Evolutionary conservation across 37 sponge, comb jelly and placozoan genomes (phyloP).

Genomic region (Tethya wilhelma): DNA sequence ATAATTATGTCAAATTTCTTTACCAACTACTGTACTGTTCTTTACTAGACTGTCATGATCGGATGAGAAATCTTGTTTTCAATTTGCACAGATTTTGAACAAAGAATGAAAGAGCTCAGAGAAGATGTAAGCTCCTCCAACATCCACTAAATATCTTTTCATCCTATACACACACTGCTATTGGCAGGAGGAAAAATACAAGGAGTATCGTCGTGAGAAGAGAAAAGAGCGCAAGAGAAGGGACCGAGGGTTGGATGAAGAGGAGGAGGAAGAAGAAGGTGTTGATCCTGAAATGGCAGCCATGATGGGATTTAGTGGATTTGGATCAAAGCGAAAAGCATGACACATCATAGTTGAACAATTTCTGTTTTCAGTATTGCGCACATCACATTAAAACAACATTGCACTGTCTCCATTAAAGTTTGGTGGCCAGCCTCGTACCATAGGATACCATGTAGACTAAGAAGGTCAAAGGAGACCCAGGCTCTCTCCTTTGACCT

Average conservation of each 20-base stretch:
- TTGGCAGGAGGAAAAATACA: conserved; percentile 73
- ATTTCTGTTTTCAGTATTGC: neutral
- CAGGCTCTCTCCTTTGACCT: too few relatives aligned
- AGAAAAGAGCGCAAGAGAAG: conserved; percentile 60
- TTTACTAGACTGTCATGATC: too few relatives aligned
- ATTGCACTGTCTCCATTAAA: too few relatives aligned
- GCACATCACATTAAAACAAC: too few relatives aligned
- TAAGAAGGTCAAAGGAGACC: too few relatives aligned
- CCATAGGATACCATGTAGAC: too few relatives aligned
- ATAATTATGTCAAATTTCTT: neutral
- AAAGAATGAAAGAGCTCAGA: conserved; percentile 82
- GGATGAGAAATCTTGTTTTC: neutral
- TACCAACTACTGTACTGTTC: neutral
- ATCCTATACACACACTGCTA: neutral
- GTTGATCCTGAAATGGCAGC: conserved; percentile 92
- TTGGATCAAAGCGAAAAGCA: conserved; percentile 73
- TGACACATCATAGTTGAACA: conserved; percentile 1
- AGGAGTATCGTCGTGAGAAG: conserved; percentile 70
- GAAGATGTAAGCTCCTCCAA: conserved; percentile 65
- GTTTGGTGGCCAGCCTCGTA: too few relatives aligned
- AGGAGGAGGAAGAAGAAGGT: conserved; percentile 67
- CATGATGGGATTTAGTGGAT: conserved; percentile 97
- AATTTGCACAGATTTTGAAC: conserved; percentile 64
- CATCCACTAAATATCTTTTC: neutral
- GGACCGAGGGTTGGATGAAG: conserved; percentile 41